Conservation (phyloP, 2,113 vertebrate genomes). For the Pelecanoides urinatrix region DNA sequence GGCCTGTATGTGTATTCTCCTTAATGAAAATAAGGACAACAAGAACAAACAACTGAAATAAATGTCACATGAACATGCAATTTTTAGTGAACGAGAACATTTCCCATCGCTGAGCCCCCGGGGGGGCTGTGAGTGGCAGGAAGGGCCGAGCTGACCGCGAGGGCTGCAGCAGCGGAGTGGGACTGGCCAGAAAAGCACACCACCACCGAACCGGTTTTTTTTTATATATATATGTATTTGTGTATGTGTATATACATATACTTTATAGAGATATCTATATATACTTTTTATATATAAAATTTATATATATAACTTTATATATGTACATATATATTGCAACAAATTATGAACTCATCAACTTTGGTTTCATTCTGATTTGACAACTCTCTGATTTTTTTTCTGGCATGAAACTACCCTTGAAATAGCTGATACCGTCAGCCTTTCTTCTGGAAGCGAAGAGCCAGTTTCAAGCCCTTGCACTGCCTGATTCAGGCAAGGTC, state of each 20-base stretch:
- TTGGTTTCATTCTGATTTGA: neutral
- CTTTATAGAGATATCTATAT: neutral
- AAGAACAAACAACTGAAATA: neutral
- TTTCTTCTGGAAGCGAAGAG: neutral
- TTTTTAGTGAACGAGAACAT: neutral
- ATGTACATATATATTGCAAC: neutral
- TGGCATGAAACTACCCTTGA: neutral
- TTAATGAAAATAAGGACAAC: neutral
- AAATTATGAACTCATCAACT: neutral
- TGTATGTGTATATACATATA: neutral
- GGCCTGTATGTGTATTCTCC: neutral
- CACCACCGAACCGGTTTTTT: neutral
- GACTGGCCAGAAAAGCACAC: neutral
- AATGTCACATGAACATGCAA: neutral
- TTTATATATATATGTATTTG: rapidly evolving
- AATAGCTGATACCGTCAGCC: neutral
- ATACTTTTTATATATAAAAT: neutral
- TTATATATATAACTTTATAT: neutral
- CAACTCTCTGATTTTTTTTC: neutral
- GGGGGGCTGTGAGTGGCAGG: neutral
- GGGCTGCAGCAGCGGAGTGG: neutral
- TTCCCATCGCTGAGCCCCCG: neutral
- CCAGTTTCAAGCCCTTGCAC: neutral
- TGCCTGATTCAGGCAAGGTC: neutral
- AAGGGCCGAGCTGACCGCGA: neutral